Base-by-base conservation (phyloP, 2,888 invertebrate species). In the Nomada fucata region DNA sequence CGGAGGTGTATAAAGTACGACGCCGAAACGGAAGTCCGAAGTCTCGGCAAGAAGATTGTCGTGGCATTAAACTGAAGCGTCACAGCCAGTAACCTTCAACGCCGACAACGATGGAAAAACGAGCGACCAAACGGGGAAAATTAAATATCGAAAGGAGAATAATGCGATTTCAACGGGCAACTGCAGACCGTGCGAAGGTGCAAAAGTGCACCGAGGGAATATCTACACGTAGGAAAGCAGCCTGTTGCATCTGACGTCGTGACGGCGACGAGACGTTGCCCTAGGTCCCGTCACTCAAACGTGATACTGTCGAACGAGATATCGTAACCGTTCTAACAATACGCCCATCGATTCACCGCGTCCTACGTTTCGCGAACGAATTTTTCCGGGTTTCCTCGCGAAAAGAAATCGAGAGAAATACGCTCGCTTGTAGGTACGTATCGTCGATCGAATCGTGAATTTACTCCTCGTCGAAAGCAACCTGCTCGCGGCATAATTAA, bases 401-500 rank as follows among this genome's bases (percentile, higher is more conserved):
- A 2, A n/a, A n/a, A 4, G 53, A 53, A 53, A n/a, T 18, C 53
- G n/a, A 53, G 20, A 7, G 53, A 9, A 15, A 13, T 47, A 15
- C 36, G 36, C 7, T 7, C 36, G 36, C 36, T 0, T 36, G 36
- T 36, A 23, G 23, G 23, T 23, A 36, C 5, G 36, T 36, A 36
- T 36, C 36, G 36, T 7, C 36, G 5, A 36, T 36, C 5, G 36
- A 36, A 36, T 36, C 36, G 9, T 36, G 36, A 36, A 36, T 47
- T 29, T 13, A 18, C 26, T 13, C 20, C 42, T 47, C 20, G 15
- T 64, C 70, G 61, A 44, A 67, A 72, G 60, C 74, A 74, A 79
- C 70, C 71, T 57, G 78, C 76, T 65, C 78, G 76, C 73, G 79
- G 42, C 67, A 67, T 76, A 84, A 84, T 79, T 76, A 68, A 63